phyloP scores from a whole-genome alignment of 2,113 vertebrate species.

The Notarius quadriscutis region DNA sequence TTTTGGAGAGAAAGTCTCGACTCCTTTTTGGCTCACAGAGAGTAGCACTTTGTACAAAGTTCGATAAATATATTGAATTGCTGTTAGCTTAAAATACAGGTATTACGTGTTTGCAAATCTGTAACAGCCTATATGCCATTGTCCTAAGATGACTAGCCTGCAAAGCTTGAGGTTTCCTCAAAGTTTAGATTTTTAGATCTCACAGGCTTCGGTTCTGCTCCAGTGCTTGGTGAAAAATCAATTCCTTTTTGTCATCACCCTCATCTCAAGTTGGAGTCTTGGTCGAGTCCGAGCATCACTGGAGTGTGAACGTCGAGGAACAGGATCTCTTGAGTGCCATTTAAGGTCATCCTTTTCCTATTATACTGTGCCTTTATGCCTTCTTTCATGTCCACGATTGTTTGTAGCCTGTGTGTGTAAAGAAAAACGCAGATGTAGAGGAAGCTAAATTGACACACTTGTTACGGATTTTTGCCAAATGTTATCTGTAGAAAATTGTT shows the following conservation, averaged over 20 bases:
- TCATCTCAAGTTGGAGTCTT: neutral
- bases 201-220: neutral
- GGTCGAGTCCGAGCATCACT: neutral
- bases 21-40: neutral
- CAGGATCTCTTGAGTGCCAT: neutral
- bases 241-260: neutral
- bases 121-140: neutral
- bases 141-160: neutral
- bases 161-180: neutral
- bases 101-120: constrained; percentile 1
- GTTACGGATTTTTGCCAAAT: constrained; percentile 18
- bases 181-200: neutral
- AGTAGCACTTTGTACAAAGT: constrained; percentile 31
- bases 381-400: neutral
- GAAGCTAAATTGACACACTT: neutral
- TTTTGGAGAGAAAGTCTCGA: neutral
- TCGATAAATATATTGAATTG: neutral
- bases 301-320: neutral
- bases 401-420: neutral
- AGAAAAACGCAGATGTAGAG: neutral
- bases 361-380: neutral
- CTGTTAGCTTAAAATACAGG: neutral
- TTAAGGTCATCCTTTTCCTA: neutral
- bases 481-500: neutral
- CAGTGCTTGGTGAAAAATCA: neutral